Conservation (phyloP, 2,888 invertebrate species). For the Allacma fusca region DNA sequence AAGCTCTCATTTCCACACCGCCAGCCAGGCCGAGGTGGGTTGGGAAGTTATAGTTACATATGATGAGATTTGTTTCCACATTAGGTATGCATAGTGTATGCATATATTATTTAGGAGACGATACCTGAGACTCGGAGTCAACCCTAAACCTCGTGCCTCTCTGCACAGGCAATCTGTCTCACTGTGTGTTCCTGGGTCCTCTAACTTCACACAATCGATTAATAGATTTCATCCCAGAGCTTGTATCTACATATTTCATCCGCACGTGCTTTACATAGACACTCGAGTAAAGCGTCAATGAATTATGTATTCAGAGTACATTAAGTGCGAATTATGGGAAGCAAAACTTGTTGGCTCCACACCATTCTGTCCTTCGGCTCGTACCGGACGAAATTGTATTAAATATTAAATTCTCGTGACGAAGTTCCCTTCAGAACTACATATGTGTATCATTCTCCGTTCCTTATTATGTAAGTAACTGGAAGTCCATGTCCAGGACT, state of each 20-base stretch:
- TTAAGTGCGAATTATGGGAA: neutral
- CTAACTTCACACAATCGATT: constrained; percentile 34
- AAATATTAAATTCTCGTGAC: too few relatives aligned
- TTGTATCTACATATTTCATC: neutral
- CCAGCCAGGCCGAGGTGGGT: neutral
- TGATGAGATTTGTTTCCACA: constrained; percentile 7
- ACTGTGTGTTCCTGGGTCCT: neutral
- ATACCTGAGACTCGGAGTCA: constrained; percentile 38
- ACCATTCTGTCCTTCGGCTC: too few relatives aligned
- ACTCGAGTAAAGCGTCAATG: neutral
- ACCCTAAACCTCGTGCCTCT: too few relatives aligned
- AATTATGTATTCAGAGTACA: neutral
- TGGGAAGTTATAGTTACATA: constrained; percentile 16
- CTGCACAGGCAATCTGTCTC: neutral
- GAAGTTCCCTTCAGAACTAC: too few relatives aligned
- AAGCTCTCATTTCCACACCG: neutral
- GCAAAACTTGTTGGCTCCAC: too few relatives aligned
- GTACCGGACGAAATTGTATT: too few relatives aligned
- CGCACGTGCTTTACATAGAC: neutral
- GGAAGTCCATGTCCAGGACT: neutral
- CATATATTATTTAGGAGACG: constrained; percentile 38
- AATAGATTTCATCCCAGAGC: constrained; percentile 14
- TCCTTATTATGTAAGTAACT: neutral
- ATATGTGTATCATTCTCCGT: too few relatives aligned
- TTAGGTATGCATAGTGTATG: constrained; percentile 18